Percentiles rank a stretch among this genome's conserved stretches.
phyloP scores from a whole-genome alignment of 2,113 vertebrate species.

The Pseudopipra pipra region DNA sequence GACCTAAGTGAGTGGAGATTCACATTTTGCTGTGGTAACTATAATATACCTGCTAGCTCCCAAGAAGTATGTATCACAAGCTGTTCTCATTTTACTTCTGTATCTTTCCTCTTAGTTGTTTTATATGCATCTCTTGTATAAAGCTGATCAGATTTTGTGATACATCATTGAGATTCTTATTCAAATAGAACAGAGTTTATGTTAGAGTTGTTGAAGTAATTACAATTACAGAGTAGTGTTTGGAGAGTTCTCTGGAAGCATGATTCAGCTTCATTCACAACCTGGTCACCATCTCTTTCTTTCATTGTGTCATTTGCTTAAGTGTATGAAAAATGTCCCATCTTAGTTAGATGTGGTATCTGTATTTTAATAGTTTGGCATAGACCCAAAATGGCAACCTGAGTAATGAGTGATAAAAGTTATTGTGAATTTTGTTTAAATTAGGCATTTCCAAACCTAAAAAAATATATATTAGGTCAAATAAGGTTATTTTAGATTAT shows the following conservation, averaged over 20 bases:
- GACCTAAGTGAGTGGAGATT: background rate
- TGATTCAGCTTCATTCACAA: background rate
- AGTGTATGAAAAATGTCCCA: background rate
- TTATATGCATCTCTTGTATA: background rate
- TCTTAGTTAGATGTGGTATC: background rate
- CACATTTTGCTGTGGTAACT: background rate
- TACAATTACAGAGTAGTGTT: background rate
- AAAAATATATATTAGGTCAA: background rate
- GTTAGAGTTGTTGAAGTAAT: background rate
- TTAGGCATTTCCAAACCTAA: background rate
- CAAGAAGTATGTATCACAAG: background rate
- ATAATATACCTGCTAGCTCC: background rate
- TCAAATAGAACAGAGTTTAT: background rate
- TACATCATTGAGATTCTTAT: background rate
- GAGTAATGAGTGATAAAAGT: background rate
- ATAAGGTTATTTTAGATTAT: background rate
- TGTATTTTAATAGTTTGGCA: background rate
- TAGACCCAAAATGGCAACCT: background rate
- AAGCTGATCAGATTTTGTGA: background rate
- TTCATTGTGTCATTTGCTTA: background rate
- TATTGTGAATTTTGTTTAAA: background rate
- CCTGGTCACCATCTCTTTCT: background rate
- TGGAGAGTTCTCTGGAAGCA: slow-evolving; percentile 3
- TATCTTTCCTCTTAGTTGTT: background rate
- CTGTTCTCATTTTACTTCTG: background rate